Conservation (phyloP, 2,888 invertebrate genomes). For the Calliopum simillimum region DNA sequence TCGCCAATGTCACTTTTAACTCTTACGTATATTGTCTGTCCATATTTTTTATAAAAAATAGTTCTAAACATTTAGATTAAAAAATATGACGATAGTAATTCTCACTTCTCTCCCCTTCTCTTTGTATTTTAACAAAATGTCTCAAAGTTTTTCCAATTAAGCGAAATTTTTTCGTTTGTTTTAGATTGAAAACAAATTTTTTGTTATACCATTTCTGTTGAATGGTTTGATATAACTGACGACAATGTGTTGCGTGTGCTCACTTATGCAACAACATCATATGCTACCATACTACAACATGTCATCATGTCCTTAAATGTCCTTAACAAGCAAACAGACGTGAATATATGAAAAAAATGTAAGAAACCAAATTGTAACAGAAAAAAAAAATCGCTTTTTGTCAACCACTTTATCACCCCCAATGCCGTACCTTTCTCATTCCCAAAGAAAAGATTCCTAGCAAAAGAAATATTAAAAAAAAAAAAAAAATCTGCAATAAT, state of each 20-base stretch:
- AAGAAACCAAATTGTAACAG: conserved; percentile 19
- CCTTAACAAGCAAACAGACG: conserved; percentile 23
- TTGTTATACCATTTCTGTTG: not conserved
- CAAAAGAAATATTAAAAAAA: not conserved
- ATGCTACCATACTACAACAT: not conserved
- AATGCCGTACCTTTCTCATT: not conserved
- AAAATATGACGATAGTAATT: no score
- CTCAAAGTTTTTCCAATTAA: conserved; percentile 22
- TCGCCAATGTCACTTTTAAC: no score
- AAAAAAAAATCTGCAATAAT: conserved; percentile 30
- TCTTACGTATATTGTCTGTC: no score
- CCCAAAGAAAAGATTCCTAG: not conserved
- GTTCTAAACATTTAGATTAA: no score
- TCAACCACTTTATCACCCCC: not conserved
- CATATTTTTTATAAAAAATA: no score
- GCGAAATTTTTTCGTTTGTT: conserved; percentile 8
- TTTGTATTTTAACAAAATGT: not conserved
- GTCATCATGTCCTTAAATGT: conserved; percentile 26
- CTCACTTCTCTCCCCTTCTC: no score
- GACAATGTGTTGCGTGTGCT: conserved; percentile 25
- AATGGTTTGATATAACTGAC: conserved; percentile 4
- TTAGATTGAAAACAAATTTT: not conserved
- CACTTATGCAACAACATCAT: conserved; percentile 18
- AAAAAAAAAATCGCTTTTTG: not conserved
- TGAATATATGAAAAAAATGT: not conserved